Percentiles rank a stretch among this genome's conserved stretches.
phyloP scores from a whole-genome alignment of 2,888 invertebrate species.

The Monoplex corrugatus region DNA sequence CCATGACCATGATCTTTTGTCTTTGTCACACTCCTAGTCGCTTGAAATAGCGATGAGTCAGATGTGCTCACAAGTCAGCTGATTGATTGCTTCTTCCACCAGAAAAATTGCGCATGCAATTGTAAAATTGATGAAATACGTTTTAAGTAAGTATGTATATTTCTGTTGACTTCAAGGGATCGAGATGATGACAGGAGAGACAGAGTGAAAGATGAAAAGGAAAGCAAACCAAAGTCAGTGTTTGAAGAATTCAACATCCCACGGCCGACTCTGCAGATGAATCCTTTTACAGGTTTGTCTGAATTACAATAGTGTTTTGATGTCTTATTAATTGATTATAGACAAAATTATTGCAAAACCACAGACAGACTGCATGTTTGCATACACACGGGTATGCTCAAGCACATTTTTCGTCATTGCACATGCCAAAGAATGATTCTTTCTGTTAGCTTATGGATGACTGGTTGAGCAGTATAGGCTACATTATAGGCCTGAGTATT shows the following conservation, averaged over 20 bases:
- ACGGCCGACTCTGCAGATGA: constrained; percentile 74
- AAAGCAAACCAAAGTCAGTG: constrained; percentile 72
- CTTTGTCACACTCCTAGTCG: not conserved
- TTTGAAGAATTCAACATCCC: constrained; percentile 78
- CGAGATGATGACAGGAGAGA: constrained; percentile 51
- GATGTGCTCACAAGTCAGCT: not conserved
- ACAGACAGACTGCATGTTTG: too few relatives aligned
- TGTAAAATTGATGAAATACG: too few relatives aligned
- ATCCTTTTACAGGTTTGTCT: constrained; percentile 78
- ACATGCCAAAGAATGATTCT: too few relatives aligned
- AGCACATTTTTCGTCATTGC: too few relatives aligned
- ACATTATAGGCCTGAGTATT: too few relatives aligned
- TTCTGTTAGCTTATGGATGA: not conserved
- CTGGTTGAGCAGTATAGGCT: too few relatives aligned
- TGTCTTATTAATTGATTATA: too few relatives aligned
- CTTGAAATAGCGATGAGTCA: not conserved
- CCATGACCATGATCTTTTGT: too few relatives aligned
- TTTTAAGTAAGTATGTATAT: not conserved
- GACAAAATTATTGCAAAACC: too few relatives aligned
- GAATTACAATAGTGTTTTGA: too few relatives aligned
- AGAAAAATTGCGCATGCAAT: too few relatives aligned
- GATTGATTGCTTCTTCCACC: not conserved
- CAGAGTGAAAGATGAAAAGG: constrained; percentile 60
- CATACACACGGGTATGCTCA: too few relatives aligned
- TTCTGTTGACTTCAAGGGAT: not conserved